Percentiles rank a stretch among this genome's conserved stretches.
phyloP scores from a whole-genome alignment of 2,113 vertebrate species.

The Ivindomyrus marchei region DNA sequence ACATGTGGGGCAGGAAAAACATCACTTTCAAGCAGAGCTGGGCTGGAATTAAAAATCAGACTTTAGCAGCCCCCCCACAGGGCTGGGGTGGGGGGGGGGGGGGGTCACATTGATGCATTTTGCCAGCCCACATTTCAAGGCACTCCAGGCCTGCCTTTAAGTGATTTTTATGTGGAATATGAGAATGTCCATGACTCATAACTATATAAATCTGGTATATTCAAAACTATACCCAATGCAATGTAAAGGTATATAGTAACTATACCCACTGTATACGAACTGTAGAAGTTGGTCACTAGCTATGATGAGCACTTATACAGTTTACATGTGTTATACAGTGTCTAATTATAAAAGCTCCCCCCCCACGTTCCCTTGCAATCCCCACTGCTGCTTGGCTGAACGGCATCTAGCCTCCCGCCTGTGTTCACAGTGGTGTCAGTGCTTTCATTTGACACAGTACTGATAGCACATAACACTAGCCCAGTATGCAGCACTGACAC shows the following conservation, averaged over 20 bases:
- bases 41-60: background rate
- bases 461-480: constrained; percentile 19
- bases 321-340: background rate
- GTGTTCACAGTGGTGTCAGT: background rate
- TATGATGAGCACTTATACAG: background rate
- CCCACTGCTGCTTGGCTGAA: background rate
- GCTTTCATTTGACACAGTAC: constrained; percentile 42
- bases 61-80: background rate
- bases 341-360: background rate
- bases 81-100: background rate
- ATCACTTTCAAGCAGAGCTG: background rate
- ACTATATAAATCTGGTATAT: background rate
- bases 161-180: background rate
- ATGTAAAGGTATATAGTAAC: background rate
- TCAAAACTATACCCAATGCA: background rate
- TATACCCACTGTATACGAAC: background rate
- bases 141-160: background rate
- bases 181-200: background rate
- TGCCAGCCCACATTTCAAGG: background rate
- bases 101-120: background rate
- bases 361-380: background rate
- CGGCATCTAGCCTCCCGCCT: background rate
- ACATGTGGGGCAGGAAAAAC: background rate
- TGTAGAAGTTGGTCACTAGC: background rate
- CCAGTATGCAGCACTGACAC: constrained; percentile 41